phyloP scores from a whole-genome alignment of 2,113 vertebrate species.

The Mesoclemmys tuberculata region DNA sequence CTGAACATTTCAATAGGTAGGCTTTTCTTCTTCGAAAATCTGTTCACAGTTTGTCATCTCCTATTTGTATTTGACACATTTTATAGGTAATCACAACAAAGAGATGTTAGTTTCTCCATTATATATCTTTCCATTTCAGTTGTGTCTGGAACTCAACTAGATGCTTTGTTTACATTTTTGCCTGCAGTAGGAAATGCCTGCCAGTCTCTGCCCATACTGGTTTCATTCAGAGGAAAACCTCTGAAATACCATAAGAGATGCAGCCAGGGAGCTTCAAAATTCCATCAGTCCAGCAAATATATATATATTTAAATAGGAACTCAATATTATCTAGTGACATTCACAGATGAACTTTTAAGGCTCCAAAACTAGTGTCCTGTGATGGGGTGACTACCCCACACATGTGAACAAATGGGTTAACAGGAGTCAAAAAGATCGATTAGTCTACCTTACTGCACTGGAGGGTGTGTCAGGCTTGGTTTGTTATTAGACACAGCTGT shows the following conservation, averaged over 20 bases:
- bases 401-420: background rate
- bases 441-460: background rate
- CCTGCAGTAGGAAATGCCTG: background rate
- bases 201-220: background rate
- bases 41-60: background rate
- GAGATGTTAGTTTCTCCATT: background rate
- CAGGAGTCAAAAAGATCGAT: background rate
- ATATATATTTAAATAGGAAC: too few relatives aligned
- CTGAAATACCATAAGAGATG: background rate
- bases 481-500: background rate
- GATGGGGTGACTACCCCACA: too few relatives aligned
- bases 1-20: slow-evolving; percentile 10
- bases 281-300: background rate
- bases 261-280: background rate
- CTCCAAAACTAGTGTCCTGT: too few relatives aligned
- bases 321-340: background rate
- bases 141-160: background rate
- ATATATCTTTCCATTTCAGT: background rate
- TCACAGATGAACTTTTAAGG: background rate
- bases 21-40: background rate
- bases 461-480: background rate
- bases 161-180: background rate
- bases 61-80: background rate
- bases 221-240: background rate
- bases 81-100: background rate